Conservation (phyloP, 2,888 invertebrate genomes). For the Trachelus iudaicus region DNA sequence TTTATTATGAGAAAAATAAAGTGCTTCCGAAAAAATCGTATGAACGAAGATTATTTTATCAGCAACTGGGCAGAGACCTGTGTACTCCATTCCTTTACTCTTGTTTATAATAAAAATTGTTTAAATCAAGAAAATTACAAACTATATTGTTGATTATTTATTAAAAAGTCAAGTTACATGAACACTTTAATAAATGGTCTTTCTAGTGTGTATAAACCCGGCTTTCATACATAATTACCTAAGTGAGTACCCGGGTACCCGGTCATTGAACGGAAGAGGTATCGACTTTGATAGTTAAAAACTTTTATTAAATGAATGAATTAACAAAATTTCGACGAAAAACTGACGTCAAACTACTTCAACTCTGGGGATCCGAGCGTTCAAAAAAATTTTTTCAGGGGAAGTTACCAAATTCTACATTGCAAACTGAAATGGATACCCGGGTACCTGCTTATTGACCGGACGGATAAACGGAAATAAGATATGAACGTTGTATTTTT, state of each 20-base stretch:
- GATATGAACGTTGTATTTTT: too few relatives aligned
- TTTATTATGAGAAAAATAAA: conserved; percentile 13
- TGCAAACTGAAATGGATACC: too few relatives aligned
- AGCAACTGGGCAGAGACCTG: conserved; percentile 32
- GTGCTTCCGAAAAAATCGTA: not conserved
- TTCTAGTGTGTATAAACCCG: conserved; percentile 19
- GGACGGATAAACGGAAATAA: too few relatives aligned
- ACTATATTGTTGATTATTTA: conserved; percentile 19
- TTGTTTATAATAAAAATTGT: conserved; percentile 22
- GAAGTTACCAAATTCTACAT: too few relatives aligned
- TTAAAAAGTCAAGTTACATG: conserved; percentile 21
- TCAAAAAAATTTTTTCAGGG: too few relatives aligned
- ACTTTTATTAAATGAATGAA: conserved; percentile 15
- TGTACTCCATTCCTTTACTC: conserved; percentile 21
- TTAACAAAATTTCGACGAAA: too few relatives aligned
- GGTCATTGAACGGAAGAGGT: conserved; percentile 19
- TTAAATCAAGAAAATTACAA: conserved; percentile 18
- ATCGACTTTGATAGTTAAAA: conserved; percentile 21
- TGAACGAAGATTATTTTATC: conserved; percentile 4
- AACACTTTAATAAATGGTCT: too few relatives aligned
- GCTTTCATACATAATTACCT: conserved; percentile 15
- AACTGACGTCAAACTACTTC: too few relatives aligned
- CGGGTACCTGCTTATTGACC: too few relatives aligned
- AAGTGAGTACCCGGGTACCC: conserved; percentile 16
- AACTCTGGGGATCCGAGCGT: too few relatives aligned